Evolutionary conservation across 2,888 invertebrate genomes (phyloP).

Genomic region (Xanthia icteritia): DNA sequence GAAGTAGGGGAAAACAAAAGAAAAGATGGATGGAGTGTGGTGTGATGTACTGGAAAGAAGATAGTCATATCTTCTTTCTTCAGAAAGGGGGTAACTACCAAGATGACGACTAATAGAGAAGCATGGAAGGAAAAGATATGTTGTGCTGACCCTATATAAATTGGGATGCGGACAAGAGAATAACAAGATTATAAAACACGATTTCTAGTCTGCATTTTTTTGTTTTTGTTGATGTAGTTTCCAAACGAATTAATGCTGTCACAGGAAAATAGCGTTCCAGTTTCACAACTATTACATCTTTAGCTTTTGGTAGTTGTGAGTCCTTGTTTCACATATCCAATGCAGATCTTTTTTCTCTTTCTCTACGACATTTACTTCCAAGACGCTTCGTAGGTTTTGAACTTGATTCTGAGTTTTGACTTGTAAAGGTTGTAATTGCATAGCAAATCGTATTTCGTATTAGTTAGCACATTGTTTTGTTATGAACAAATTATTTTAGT

Average conservation of each 20-base stretch:
- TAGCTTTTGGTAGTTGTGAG: background rate
- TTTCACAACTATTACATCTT: rapidly evolving
- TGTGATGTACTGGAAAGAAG: too few species aligned
- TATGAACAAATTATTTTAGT: slow-evolving; percentile 18
- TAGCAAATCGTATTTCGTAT: background rate
- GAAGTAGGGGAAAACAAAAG: background rate
- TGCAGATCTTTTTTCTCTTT: slow-evolving; percentile 7
- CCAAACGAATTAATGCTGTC: slow-evolving; percentile 39
- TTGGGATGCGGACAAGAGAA: background rate
- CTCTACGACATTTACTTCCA: background rate
- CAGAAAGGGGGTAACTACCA: too few species aligned
- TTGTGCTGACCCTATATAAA: background rate
- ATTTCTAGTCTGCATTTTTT: background rate
- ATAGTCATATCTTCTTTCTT: too few species aligned
- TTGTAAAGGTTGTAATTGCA: too few species aligned
- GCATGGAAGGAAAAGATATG: background rate
- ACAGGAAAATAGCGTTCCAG: slow-evolving; percentile 11
- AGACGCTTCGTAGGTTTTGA: background rate
- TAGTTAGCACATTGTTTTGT: slow-evolving; percentile 27
- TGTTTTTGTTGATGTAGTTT: slow-evolving; percentile 13
- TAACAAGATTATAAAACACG: too few species aligned
- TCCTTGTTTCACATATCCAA: background rate
- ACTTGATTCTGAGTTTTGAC: too few species aligned
- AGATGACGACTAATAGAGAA: too few species aligned
- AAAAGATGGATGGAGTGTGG: background rate